Evolutionary conservation across 2,797 vertebrate species (phyloP), one percentile per base, ranked within the genome.

Genomic region (Xyrichtys novacula): DNA sequence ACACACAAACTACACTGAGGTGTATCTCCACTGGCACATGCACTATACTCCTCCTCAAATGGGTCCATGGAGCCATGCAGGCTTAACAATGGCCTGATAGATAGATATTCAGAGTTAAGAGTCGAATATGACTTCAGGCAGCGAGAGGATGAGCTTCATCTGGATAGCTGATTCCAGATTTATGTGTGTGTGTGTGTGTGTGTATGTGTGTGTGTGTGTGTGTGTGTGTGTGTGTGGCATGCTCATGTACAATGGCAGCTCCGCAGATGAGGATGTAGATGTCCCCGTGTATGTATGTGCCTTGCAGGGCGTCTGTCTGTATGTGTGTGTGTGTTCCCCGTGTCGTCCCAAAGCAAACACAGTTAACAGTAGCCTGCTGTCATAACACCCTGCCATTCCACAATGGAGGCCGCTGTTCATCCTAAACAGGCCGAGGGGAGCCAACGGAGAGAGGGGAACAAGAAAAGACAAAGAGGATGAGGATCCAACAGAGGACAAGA

Each of bases 311-410:
- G 71, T 81, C 72, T 75, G 68, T 81, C 72, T 77, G 83, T 62
- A 60, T 87, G 78, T 86, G 86, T 87, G 78, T 86, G 86, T 85
- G 84, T 88, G 78, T 80, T 86, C 81, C 69, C 71, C 71, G 63
- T 57, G 81, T 88, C 75, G 82, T 88, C 78, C 83, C 72, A 89
- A 90, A 88, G 71, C 81, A 88, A 92, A 89, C 82, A 88, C 84
- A 88, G 86, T 88, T 90, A 90, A 90, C 88, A 89, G 85, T 92
- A 93, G 92, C 88, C 78, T 88, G 82, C 84, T 91, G 87, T 91
- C 88, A 89, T 90, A 91, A 91, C 87, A 91, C 78, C 67, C 86
- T 86, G 88, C 77, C 78, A 87, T 86, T 87, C 80, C 76, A 68
- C 76, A 75, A 82, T 71, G 57, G 67, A 83, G 80, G 77, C 76